Evolutionary conservation across 2,113 vertebrate species (phyloP), one percentile per base, ranked within the genome.

Genomic region (Columba livia): DNA sequence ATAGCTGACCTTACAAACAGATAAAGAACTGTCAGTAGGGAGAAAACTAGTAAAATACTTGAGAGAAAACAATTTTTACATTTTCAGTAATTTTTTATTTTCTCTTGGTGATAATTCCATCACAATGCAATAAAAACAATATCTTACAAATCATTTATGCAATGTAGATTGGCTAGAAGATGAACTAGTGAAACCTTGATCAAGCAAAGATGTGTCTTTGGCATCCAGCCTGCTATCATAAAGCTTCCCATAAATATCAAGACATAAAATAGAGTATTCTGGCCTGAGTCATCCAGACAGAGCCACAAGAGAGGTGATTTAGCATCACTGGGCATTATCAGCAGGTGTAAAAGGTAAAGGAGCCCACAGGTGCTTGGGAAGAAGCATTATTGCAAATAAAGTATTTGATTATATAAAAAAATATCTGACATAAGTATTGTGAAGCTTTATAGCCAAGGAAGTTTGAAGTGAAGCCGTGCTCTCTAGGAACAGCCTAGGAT

Each of bases 131-230:
- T 73, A 71, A 85, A 93, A 91, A 85, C 65, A 77, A n/a, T 73
- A 60, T 77, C 58, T 51, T 91, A 72, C 79, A 93, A 90, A 90
- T 90, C 29, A 91, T 91, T 87, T 93, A 38, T 91, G 74, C 54
- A 74, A 74, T 23, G 11, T 71, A 67, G 85, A 79, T 93, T 78
- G 79, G 47, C 70, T 79, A 13, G 71, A 81, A 88, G 74, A 87
- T 81, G 78, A 89, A 47, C 51, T 44, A 81, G 61, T 79, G 73
- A 91, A 88, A 85, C 66, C 57, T 79, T 62, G 88, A 95, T 79
- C 82, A 94, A 91, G 88, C 78, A 78, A 94, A 93, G 92, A 87
- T 87, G 78, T 93, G 82, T 64, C 81, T 93, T 53, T 94, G 90
- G 78, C 92, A 87, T 40, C 15, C 61, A 89, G 88, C 65, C 94